A percentile compares a stretch with the other conserved stretches of the same genome.
Evolutionary conservation across 2,888 invertebrate species (phyloP).

Genomic region (Chymomyza amoena): DNA sequence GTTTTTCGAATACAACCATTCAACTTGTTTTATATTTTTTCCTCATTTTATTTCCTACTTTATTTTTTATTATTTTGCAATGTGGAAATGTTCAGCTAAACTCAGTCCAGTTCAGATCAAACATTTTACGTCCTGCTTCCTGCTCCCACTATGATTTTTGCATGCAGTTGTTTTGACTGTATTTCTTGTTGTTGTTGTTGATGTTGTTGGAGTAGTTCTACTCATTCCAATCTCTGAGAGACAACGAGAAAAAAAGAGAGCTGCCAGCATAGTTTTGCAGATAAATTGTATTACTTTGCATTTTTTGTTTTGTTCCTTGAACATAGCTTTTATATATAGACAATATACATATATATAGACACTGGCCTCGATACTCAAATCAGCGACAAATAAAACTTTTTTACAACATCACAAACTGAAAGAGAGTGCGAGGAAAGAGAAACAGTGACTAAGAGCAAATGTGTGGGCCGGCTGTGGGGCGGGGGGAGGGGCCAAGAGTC

Average conservation of each 20-base stretch:
- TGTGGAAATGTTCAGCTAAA: background rate
- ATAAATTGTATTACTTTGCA: conserved; percentile 64
- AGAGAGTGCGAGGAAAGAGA: background rate
- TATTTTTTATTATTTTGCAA: background rate
- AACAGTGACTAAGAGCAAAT: background rate
- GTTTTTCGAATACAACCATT: too few species aligned
- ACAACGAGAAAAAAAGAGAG: background rate
- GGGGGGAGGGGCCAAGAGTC: background rate
- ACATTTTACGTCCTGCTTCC: background rate
- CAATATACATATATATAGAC: conserved; percentile 5
- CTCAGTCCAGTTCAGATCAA: background rate
- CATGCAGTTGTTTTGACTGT: background rate
- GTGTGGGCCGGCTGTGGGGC: background rate
- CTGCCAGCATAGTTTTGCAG: conserved; percentile 47
- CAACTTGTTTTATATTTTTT: background rate
- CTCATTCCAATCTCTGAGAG: background rate
- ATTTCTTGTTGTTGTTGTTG: background rate
- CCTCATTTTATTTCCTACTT: background rate
- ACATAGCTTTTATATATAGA: conserved; percentile 7
- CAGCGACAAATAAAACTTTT: conserved; percentile 64
- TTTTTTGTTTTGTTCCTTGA: conserved; percentile 54
- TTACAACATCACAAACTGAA: conserved; percentile 12
- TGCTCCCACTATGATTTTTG: background rate
- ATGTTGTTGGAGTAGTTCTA: background rate
- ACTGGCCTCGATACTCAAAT: conserved; percentile 62